Evolutionary conservation across 2,888 invertebrate species (phyloP), one percentile per base, ranked within the genome.

Genomic region (Drosophila algonquin): DNA sequence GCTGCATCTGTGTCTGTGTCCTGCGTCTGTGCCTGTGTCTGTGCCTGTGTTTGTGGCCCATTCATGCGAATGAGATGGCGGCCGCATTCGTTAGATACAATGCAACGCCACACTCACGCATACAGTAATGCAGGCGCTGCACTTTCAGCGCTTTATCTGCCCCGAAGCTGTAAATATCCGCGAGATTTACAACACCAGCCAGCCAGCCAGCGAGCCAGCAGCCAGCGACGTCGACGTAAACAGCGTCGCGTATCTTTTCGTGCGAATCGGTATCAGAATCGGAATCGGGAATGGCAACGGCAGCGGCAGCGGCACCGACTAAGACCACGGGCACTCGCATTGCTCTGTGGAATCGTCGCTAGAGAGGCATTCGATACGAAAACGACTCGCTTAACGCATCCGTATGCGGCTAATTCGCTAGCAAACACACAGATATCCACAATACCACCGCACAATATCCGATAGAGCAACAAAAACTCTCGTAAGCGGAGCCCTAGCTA

Each of bases 151-250:
- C 40, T 40, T 40, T 40, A 89, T 89, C 88, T 85, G 80, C 75
- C 14, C 40, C 76, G 76, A 88, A 80, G 88, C 90, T 89, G 90
- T 90, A 90, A 90, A 90, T 90, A 90, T 90, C 81, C 89, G 90
- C 89, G 90, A 90, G 90, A 90, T 90, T 90, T 90, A 90, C 90
- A 89, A 89, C 88, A 83, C 64, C 63, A 53, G 35, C 12, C 4
- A 35, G 35, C 32, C 32, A 3, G 32, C 9, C 10, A 32, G 30
- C 24, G 4, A 24, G 32, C 32, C 9, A 32, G 32, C 56, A 40
- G 21, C 79, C 76, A 77, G 75, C 60, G 65, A 51, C 62, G 56
- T 53, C 63, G 67, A 30, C 63, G 56, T 53, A 61, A 67, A 30
- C 35, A 44, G 53, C 40, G 61, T 51, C 53, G 67, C 70, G 75